Evolutionary conservation across 1,140 invertebrate genomes (phyloP).

Genomic region (Heliothis virescens): DNA sequence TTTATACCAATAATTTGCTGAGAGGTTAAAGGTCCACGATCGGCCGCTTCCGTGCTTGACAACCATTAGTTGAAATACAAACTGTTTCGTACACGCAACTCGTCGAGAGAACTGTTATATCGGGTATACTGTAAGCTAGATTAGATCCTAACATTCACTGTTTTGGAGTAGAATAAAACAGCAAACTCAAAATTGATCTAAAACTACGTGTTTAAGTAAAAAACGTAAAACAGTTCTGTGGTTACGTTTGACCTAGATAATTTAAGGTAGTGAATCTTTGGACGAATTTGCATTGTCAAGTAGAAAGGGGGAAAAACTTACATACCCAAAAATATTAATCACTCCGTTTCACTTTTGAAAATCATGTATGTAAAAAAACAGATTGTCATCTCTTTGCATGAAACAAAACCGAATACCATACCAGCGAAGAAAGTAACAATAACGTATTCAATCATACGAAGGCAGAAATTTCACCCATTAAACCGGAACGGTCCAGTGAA

Average conservation of each 20-base stretch:
- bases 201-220: conserved; percentile 10
- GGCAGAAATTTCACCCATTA: conserved; percentile 76
- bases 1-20: conserved; percentile 58
- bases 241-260: conserved; percentile 28
- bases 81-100: conserved; percentile 54
- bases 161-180: conserved; percentile 32
- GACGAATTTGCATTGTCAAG: background rate
- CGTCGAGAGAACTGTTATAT: conserved; percentile 37
- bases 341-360: conserved; percentile 18
- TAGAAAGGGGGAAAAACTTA: conserved; percentile 14
- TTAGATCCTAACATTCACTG: conserved; percentile 37
- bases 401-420: conserved; percentile 15
- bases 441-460: conserved; percentile 65
- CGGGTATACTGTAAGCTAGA: conserved; percentile 44
- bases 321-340: conserved; percentile 10
- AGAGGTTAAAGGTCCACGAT: conserved; percentile 68
- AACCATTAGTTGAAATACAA: conserved; percentile 57
- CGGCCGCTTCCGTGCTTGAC: conserved; percentile 57
- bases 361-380: conserved; percentile 2
- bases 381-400: conserved; percentile 8
- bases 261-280: conserved; percentile 5
- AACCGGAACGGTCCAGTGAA: conserved; percentile 59
- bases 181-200: background rate
- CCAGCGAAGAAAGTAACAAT: conserved; percentile 47
- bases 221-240: conserved; percentile 24